A percentile compares a stretch with the other conserved stretches of the same genome.
phyloP scores from a whole-genome alignment of 2,113 vertebrate species.

The Coracopsis vasa region DNA sequence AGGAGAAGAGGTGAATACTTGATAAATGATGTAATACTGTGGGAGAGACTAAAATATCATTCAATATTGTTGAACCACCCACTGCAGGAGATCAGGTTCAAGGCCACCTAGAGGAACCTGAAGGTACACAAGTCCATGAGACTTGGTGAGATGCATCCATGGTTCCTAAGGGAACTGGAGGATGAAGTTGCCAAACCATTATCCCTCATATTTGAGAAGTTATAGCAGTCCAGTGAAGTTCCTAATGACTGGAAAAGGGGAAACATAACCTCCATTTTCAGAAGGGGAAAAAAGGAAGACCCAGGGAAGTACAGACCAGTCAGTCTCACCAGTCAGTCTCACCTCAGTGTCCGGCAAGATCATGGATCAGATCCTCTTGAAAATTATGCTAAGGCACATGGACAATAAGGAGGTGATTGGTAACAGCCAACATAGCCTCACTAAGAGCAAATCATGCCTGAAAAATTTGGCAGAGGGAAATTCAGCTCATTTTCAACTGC shows the following conservation, averaged over 20 bases:
- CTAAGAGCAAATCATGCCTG: neutral
- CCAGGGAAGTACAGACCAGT: neutral
- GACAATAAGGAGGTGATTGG: neutral
- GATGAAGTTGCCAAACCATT: neutral
- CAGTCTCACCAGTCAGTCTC: neutral
- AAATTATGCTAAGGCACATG: neutral
- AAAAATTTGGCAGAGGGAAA: neutral
- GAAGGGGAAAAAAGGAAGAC: neutral
- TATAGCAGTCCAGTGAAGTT: neutral
- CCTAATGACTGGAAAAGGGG: neutral
- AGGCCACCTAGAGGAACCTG: neutral
- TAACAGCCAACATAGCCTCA: neutral
- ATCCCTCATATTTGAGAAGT: neutral
- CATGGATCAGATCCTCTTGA: neutral
- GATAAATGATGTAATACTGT: neutral
- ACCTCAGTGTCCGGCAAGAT: neutral
- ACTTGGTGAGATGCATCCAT: neutral
- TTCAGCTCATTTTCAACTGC: neutral
- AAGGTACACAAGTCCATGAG: neutral
- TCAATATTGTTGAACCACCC: neutral
- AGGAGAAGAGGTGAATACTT: neutral
- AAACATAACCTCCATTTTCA: neutral
- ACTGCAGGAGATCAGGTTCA: neutral
- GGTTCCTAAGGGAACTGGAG: neutral
- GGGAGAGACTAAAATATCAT: neutral